A percentile compares a stretch with the other conserved stretches of the same genome.
These are phyloP conservation scores for Drosophila saltans DNA, from an alignment of 1,140 invertebrate genomes.

Conservation along the genomic window DNA sequence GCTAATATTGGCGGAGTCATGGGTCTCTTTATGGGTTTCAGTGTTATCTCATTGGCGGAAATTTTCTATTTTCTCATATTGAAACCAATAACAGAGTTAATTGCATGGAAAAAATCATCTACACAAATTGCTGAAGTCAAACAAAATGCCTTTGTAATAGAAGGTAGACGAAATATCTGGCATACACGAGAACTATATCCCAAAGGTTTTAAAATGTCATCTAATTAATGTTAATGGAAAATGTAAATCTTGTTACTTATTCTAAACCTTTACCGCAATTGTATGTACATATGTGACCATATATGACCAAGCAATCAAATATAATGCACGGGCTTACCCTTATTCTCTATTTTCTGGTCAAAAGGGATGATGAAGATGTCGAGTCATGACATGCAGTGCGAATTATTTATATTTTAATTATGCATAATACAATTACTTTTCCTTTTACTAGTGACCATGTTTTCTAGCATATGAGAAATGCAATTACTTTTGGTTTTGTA, in stretches of 20 bases:
- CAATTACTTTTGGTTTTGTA: slow-evolving; percentile 6
- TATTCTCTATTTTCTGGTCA: neutral
- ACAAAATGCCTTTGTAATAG: slow-evolving; percentile 2
- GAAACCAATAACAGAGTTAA: slow-evolving; percentile 75
- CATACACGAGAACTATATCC: slow-evolving; percentile 58
- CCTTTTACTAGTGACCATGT: neutral
- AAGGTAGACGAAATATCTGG: slow-evolving; percentile 38
- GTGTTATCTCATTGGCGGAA: slow-evolving; percentile 90
- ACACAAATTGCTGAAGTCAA: slow-evolving; percentile 3
- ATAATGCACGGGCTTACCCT: neutral
- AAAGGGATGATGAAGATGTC: neutral
- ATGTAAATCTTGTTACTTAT: neutral
- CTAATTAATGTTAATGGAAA: neutral
- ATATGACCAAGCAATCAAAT: neutral
- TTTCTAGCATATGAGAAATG: neutral
- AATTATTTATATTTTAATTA: slow-evolving; percentile 8
- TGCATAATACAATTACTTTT: slow-evolving; percentile 13
- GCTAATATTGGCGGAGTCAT: slow-evolving; percentile 91
- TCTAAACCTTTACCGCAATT: neutral
- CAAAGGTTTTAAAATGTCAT: slow-evolving; percentile 36
- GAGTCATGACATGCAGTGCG: neutral
- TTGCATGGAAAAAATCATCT: slow-evolving; percentile 44
- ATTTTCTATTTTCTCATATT: slow-evolving; percentile 88
- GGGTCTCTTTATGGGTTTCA: slow-evolving; percentile 92
- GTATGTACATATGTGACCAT: too few relatives aligned